Evolutionary conservation across 64 coral and sea anemone genomes (phyloP).

Genomic region (Pocillopora verrucosa): DNA sequence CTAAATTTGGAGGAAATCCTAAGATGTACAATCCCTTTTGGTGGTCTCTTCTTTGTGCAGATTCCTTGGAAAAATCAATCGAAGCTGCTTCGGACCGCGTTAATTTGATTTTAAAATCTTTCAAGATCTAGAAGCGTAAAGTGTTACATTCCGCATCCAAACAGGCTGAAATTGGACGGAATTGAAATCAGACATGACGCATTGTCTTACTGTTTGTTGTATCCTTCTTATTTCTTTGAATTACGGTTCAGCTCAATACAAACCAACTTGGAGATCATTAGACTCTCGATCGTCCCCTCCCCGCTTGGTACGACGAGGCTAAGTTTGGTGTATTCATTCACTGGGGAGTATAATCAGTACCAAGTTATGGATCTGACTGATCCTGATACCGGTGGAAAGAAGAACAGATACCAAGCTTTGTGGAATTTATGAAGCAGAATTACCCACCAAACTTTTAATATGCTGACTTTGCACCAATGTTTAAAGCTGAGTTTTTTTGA

Average conservation of each 20-base stretch:
- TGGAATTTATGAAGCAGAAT: constrained; percentile 81
- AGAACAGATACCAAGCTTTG: constrained; percentile 24
- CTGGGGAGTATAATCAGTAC: constrained; percentile 82
- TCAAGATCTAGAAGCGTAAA: no score
- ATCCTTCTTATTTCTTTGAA: not conserved
- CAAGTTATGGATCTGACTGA: constrained; percentile 77
- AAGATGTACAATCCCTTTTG: no score
- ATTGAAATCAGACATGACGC: not conserved
- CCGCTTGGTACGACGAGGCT: constrained; percentile 78
- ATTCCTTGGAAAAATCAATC: no score
- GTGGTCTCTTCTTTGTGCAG: no score
- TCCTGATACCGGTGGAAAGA: constrained; percentile 58
- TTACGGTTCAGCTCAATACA: constrained; percentile 30
- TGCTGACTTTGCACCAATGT: constrained; percentile 75
- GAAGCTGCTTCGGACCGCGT: no score
- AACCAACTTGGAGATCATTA: constrained; percentile 82
- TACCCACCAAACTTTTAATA: constrained; percentile 71
- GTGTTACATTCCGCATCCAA: no score
- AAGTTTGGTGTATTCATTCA: constrained; percentile 88
- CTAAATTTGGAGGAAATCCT: no score
- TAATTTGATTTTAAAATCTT: no score
- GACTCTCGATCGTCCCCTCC: constrained; percentile 66
- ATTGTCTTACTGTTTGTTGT: not conserved
- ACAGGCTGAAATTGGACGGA: not conserved
- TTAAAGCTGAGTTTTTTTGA: constrained; percentile 71